These are phyloP conservation scores for Phaonia tiefii DNA, from an alignment of 2,888 invertebrate genomes.

Conservation along the genomic window DNA sequence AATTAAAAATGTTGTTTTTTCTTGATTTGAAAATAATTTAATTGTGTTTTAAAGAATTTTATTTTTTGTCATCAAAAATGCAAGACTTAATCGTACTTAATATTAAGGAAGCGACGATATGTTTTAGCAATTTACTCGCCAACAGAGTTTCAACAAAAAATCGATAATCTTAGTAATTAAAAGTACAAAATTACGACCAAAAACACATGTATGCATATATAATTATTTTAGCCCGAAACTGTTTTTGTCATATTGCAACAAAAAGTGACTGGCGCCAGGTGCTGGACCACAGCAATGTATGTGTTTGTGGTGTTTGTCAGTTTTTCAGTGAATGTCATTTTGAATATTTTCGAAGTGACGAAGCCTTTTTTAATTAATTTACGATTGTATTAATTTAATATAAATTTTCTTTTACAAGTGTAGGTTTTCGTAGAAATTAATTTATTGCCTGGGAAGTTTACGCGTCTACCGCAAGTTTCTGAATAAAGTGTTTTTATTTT, in stretches of 20 bases:
- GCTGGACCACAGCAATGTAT: neutral
- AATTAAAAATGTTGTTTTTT: slow-evolving; percentile 31
- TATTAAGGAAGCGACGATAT: slow-evolving; percentile 16
- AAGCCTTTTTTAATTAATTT: slow-evolving; percentile 5
- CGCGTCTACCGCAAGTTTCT: neutral
- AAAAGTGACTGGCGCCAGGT: slow-evolving; percentile 11
- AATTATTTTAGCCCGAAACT: neutral
- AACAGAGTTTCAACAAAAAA: neutral
- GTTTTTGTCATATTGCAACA: neutral
- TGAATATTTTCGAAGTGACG: slow-evolving; percentile 6
- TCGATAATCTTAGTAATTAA: no score
- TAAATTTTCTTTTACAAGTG: slow-evolving; percentile 3
- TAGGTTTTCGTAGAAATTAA: slow-evolving; percentile 5
- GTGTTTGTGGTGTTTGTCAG: neutral
- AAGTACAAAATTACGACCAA: neutral
- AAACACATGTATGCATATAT: neutral
- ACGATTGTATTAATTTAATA: slow-evolving; percentile 4
- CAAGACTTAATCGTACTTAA: neutral
- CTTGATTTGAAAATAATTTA: neutral
- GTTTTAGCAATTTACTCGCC: neutral
- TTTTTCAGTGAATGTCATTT: neutral
- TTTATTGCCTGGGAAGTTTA: neutral
- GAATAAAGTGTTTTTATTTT: neutral
- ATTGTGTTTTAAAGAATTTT: slow-evolving; percentile 9
- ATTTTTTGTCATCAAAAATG: neutral